Base-by-base conservation (phyloP, 2,888 invertebrate genomes). In the Scaptomyza flava region DNA sequence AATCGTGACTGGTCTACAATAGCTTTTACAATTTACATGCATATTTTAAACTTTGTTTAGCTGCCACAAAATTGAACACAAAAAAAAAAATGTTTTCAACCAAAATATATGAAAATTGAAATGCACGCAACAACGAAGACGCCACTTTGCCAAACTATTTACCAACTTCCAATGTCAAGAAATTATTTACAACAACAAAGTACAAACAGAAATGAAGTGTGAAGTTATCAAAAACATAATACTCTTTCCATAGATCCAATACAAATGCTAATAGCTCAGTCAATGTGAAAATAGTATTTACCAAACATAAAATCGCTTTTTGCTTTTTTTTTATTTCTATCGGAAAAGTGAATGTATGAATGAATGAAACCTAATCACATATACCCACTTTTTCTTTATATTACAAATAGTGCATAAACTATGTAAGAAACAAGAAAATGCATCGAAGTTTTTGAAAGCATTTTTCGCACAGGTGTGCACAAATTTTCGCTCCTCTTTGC, bases 361-460 rank as follows among this genome's bases (percentile, higher is more conserved):
- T 41, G 5, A 36, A 11, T 20, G 5, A 8, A 3, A 42, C 8
- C n/a, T n/a, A 11, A 27, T 1, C 11, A 11, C 17, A 38, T 38
- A 50, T n/a, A 27, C 31, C 36, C 63, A 6, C 17, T 17, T 47
- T 47, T 12, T n/a, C n/a, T 30, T 0, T 0, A 0, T 11, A 7
- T 5, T 1, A 2, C 12, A 36, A 36, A 17, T 11, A 63, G 50
- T 6, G 50, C 33, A 38, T 45, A 54, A 48, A 42, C 46, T 60
- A 14, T 48, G 38, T 59, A 72, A 64, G 47, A 64, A 52, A 47
- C 42, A 57, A 61, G 70, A 47, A 77, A 81, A 79, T 72, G 75
- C 79, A 81, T 68, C 51, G 67, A 82, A 82, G 82, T 82, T 82
- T 84, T 73, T 81, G 82, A 82, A 82, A 85, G 85, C 79, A 81